Evolutionary conservation across 2,797 vertebrate genomes (phyloP).

Genomic region (Chaetophractus vellerosus): DNA sequence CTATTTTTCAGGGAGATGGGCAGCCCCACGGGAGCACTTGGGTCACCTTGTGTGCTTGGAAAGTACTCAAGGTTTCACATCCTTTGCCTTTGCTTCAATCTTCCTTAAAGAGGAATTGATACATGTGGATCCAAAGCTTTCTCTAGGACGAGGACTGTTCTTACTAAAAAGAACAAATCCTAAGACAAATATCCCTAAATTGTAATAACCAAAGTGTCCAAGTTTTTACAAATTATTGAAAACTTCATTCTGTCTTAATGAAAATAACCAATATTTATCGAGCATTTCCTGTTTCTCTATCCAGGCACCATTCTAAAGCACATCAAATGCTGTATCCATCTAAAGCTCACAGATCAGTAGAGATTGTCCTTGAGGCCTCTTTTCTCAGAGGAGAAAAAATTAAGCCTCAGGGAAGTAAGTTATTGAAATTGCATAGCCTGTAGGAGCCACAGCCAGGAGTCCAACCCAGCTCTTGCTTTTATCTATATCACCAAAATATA

Average conservation of each 20-base stretch:
- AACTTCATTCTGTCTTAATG: constrained; percentile 17
- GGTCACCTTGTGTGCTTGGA: not conserved
- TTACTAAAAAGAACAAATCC: constrained; percentile 6
- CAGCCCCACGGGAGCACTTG: not conserved
- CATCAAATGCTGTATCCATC: not conserved
- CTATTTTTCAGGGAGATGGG: not conserved
- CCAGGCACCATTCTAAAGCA: not conserved
- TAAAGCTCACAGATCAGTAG: not conserved
- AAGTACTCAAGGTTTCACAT: not conserved
- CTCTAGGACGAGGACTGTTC: not conserved
- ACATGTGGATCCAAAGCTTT: not conserved
- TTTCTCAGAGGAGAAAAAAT: constrained; percentile 12
- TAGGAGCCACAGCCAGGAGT: not conserved
- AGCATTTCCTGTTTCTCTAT: not conserved
- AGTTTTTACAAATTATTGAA: not conserved
- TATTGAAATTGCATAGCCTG: not conserved
- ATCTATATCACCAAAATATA: not conserved
- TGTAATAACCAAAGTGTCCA: not conserved
- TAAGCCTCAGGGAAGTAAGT: constrained; percentile 35
- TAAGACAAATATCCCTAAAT: not conserved
- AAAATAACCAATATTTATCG: not conserved
- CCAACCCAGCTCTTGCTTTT: not conserved
- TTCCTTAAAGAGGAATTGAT: not conserved
- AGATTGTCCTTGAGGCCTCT: not conserved
- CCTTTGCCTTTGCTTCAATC: not conserved